Conservation (phyloP, 2,797 vertebrate species). For the Pipistrellus pygmaeus region DNA sequence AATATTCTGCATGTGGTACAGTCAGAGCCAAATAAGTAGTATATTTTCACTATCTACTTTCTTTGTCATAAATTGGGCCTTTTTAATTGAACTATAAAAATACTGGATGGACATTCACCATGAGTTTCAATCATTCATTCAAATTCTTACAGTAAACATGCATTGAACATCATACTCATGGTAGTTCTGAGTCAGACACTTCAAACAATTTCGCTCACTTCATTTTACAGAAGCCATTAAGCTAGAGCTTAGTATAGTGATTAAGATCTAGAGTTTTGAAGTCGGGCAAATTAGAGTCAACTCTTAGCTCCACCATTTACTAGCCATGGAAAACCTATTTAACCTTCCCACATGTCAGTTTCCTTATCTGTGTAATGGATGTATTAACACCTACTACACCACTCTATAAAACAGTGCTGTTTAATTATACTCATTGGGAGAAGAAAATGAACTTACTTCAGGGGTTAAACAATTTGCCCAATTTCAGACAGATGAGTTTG, state of each 20-base stretch:
- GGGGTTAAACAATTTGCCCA: neutral
- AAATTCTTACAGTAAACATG: neutral
- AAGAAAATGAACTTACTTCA: neutral
- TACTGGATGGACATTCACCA: neutral
- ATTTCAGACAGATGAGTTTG: neutral
- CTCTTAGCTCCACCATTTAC: neutral
- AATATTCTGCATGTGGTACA: neutral
- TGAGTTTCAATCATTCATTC: neutral
- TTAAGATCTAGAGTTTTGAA: neutral
- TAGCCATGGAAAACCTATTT: neutral
- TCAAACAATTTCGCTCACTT: constrained; percentile 8
- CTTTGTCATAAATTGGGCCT: neutral
- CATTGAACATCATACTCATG: neutral
- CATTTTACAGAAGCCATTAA: constrained; percentile 44
- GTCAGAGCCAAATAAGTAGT: neutral
- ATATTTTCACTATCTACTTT: neutral
- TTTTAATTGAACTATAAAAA: neutral
- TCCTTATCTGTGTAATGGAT: neutral
- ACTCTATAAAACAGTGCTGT: neutral
- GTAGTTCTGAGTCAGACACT: neutral
- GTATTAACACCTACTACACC: neutral
- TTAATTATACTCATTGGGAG: neutral
- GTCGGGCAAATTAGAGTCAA: neutral
- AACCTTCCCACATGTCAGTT: neutral
- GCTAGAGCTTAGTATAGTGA: neutral